phyloP scores from a whole-genome alignment of 35 echinoderm and acorn worm genomes.

The Apostichopus californicus region DNA sequence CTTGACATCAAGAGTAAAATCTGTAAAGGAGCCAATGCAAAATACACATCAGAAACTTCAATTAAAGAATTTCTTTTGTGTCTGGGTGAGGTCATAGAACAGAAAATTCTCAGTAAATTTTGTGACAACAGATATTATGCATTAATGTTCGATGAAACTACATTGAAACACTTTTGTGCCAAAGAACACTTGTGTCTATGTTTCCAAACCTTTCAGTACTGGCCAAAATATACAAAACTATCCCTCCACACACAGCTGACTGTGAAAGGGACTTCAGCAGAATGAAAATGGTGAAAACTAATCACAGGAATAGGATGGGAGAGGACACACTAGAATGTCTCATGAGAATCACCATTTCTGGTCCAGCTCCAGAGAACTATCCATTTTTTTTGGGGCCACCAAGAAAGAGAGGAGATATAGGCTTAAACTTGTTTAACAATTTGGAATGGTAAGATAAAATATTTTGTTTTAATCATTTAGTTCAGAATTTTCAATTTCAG shows the following conservation, averaged over 20 bases:
- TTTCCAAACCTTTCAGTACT: not conserved
- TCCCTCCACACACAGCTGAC: constrained; percentile 24
- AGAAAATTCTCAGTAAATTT: too few relatives aligned
- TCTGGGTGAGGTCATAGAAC: too few relatives aligned
- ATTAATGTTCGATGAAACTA: too few relatives aligned
- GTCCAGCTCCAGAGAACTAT: constrained; percentile 28
- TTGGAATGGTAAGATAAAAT: too few relatives aligned
- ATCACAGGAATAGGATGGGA: constrained; percentile 42
- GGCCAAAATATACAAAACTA: not conserved
- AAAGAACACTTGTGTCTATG: not conserved
- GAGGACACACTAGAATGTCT: constrained; percentile 53
- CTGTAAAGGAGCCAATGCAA: too few relatives aligned
- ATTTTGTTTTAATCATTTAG: too few relatives aligned
- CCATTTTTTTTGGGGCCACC: constrained; percentile 23
- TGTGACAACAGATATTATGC: too few relatives aligned
- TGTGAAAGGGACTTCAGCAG: constrained; percentile 33
- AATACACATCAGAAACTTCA: too few relatives aligned
- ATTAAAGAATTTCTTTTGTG: too few relatives aligned
- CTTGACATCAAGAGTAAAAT: too few relatives aligned
- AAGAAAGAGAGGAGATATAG: constrained; percentile 59
- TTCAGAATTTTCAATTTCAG: too few relatives aligned
- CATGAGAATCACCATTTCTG: constrained; percentile 44
- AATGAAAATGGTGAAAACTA: constrained; percentile 51
- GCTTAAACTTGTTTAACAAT: not conserved
- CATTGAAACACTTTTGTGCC: too few relatives aligned